Conservation (phyloP, 2,113 vertebrate genomes). For the Hylia prasina region DNA sequence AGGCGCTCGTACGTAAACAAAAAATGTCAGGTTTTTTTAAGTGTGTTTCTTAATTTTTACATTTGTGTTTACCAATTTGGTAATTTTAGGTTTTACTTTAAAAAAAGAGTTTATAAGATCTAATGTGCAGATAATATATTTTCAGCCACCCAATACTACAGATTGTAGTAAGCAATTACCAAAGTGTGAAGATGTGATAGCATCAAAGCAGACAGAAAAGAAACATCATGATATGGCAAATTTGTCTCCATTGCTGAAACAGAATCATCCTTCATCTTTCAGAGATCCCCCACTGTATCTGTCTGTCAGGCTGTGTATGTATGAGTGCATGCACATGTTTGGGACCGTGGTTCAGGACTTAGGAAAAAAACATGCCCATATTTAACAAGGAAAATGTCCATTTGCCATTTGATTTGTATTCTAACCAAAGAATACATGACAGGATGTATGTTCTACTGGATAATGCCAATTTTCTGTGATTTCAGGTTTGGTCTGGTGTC, state of each 20-base stretch:
- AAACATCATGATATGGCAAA: not conserved
- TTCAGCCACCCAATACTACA: not conserved
- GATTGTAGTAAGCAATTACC: not conserved
- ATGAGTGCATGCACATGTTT: not conserved
- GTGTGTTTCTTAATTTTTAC: not conserved
- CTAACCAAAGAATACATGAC: not conserved
- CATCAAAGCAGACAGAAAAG: not conserved
- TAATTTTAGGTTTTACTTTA: not conserved
- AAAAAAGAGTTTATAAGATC: not conserved
- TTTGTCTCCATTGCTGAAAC: not conserved
- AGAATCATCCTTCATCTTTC: not conserved
- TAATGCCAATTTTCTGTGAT: not conserved
- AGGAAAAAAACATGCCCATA: not conserved
- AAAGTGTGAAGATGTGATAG: not conserved
- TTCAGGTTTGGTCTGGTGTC: not conserved
- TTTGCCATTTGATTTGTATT: not conserved
- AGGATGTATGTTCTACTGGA: not conserved
- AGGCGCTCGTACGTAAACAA: conserved; percentile 80
- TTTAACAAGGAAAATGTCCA: not conserved
- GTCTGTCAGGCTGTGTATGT: not conserved
- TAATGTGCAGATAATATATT: not conserved
- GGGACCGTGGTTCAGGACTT: not conserved
- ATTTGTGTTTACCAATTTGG: not conserved
- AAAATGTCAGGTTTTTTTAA: not conserved
- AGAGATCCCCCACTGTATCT: not conserved